Evolutionary conservation across 2,888 invertebrate species (phyloP), one percentile per base, ranked within the genome.

Genomic region (Onthophagus sagittarius): DNA sequence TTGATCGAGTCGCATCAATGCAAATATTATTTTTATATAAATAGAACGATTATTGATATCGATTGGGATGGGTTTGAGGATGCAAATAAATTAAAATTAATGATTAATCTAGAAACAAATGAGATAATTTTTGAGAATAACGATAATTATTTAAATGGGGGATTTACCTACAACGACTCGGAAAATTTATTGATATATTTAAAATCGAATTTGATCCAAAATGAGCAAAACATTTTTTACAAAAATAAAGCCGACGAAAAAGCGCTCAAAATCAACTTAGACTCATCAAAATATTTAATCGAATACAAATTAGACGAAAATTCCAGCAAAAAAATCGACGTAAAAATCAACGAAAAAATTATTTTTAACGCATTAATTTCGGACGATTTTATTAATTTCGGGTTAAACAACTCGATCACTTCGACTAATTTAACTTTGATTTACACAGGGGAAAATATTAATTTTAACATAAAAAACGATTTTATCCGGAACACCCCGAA

Each of bases 21-120:
- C 31, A 63, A 70, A 15, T 69, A 75, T 31, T 33, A 69, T 14
- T 75, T 78, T n/a, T 63, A 72, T 15, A 31, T 73, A 14, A 74
- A 74, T 62, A 39, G 72, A 2, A 62, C 39, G 9, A 64, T 64
- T 15, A 32, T 75, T 11, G 69, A 76, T 32, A 70, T 77, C 11
- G 11, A 76, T 64, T 72, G 73, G 72, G 23, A 23, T 1, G 23
- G 23, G 23, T 23, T 23, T 3, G n/a, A 73, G 67, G 32, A 73
- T 13, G 73, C 64, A 70, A 72, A 73, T 13, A 74, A 75, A 69
- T 33, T 71, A 23, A 33, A 11, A 62, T 63, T 75, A 4, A 62
- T 33, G 7, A 15, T 71, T 64, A 71, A 62, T 23, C 7, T 23
- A n/a, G 65, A 72, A 7, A 62, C 67, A 63, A 31, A n/a, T 5